Evolutionary conservation across 2,888 invertebrate genomes (phyloP).

Genomic region (Ectemnius lituratus): DNA sequence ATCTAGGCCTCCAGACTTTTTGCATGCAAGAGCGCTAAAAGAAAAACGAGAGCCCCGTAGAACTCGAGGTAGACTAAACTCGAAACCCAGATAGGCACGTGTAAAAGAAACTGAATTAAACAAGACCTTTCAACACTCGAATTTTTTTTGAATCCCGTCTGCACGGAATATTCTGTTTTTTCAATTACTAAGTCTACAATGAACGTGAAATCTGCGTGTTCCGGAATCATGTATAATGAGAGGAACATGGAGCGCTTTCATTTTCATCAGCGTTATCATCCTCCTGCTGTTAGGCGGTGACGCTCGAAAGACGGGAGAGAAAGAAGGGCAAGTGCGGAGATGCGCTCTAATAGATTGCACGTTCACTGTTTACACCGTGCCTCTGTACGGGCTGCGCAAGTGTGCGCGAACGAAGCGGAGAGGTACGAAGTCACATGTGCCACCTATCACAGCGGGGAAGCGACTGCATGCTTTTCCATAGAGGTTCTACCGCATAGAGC

Average conservation of each 20-base stretch:
- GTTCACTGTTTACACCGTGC: conserved; percentile 23
- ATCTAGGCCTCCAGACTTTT: conserved; percentile 6
- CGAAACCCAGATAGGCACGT: not conserved
- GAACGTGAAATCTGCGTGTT: conserved; percentile 9
- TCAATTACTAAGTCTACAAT: conserved; percentile 12
- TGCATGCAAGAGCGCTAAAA: not conserved
- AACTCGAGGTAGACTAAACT: not conserved
- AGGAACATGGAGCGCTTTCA: conserved; percentile 32
- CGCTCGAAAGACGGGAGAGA: conserved; percentile 16
- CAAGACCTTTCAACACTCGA: not conserved
- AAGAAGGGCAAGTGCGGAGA: conserved; percentile 32
- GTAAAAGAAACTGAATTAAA: not conserved
- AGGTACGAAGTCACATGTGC: not conserved
- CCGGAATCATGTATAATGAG: conserved; percentile 37
- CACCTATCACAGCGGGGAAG: not conserved
- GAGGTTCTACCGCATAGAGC: conserved; percentile 9
- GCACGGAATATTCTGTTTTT: not conserved
- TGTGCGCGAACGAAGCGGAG: not conserved
- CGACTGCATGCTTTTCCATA: conserved; percentile 8
- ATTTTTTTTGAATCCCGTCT: not conserved
- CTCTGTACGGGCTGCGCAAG: not conserved
- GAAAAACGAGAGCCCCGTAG: not conserved
- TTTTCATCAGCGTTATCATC: conserved; percentile 48
- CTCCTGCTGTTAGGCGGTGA: conserved; percentile 21
- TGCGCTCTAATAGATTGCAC: conserved; percentile 65